These are phyloP conservation scores for Sardina pilchardus DNA, from an alignment of 2,113 vertebrate genomes.

Conservation along the genomic window DNA sequence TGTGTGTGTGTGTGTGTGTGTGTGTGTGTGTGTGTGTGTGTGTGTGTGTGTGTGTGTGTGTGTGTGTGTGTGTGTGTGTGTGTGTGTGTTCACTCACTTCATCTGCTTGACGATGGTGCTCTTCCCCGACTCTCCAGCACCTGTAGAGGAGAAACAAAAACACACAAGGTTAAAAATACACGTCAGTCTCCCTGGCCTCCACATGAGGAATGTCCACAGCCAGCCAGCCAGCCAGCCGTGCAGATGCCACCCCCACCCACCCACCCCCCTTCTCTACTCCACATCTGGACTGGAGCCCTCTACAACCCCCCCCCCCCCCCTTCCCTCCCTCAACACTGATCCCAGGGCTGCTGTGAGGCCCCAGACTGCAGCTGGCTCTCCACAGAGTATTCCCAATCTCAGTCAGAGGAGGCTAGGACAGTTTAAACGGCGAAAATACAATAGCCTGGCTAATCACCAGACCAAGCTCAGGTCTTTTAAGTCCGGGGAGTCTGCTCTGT, in stretches of 20 bases:
- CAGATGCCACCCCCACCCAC: background rate
- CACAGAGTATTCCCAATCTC: background rate
- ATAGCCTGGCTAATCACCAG: too few species aligned
- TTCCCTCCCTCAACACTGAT: background rate
- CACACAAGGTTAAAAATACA: conserved; percentile 70
- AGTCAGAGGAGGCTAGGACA: background rate
- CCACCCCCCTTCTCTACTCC: conserved; percentile 23
- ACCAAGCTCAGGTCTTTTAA: too few species aligned
- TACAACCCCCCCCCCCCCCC: conserved; percentile 18
- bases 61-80: too few species aligned
- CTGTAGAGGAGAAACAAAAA: conserved; percentile 76
- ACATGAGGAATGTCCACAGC: conserved; percentile 60
- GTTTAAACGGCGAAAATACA: too few species aligned
- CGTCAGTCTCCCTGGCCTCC: conserved; percentile 46
- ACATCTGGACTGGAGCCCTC: conserved; percentile 60
- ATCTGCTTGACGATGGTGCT: conserved; percentile 98
- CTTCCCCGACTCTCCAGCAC: conserved; percentile 93
- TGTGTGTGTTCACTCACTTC: too few species aligned
- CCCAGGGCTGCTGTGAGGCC: conserved; percentile 13
- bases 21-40: too few species aligned
- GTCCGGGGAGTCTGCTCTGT: too few species aligned
- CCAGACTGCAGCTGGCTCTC: conserved; percentile 27
- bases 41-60: too few species aligned
- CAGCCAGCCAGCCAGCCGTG: conserved; percentile 40
- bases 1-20: too few species aligned